Evolutionary conservation across 2,888 invertebrate species (phyloP).

Genomic region (Drosophila putrida): DNA sequence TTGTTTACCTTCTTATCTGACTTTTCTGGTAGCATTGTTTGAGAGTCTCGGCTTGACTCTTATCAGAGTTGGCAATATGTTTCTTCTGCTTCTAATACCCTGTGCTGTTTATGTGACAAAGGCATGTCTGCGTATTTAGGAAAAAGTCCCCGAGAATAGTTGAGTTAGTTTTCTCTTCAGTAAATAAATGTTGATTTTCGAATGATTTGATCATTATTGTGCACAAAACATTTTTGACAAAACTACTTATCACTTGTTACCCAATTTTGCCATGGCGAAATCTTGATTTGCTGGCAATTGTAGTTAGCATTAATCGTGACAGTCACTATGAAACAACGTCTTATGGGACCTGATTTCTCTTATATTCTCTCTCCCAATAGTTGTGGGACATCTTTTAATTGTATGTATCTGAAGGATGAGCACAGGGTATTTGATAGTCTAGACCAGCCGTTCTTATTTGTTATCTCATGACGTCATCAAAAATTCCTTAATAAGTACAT

Average conservation of each 20-base stretch:
- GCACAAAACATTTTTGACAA: too few relatives aligned
- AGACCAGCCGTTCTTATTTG: not conserved
- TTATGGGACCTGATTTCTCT: too few relatives aligned
- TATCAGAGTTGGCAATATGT: constrained; percentile 69
- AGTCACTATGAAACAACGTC: too few relatives aligned
- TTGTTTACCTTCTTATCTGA: constrained; percentile 77
- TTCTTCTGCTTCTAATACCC: constrained; percentile 5
- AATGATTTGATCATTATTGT: too few relatives aligned
- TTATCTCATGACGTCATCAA: constrained; percentile 72
- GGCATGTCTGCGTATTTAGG: not conserved
- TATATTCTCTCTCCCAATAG: too few relatives aligned
- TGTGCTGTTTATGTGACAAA: not conserved
- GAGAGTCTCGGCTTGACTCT: constrained; percentile 37
- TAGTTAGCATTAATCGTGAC: too few relatives aligned
- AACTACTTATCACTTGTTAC: too few relatives aligned
- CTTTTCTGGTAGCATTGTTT: constrained; percentile 55
- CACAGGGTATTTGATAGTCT: constrained; percentile 10
- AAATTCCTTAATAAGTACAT: constrained; percentile 44
- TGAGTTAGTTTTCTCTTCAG: too few relatives aligned
- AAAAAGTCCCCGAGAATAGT: too few relatives aligned
- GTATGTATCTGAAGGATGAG: not conserved
- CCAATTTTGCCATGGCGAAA: too few relatives aligned
- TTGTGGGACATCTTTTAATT: not conserved
- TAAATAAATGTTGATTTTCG: too few relatives aligned
- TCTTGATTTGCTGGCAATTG: too few relatives aligned